phyloP scores from a whole-genome alignment of 2,113 vertebrate species.

The Vulpes lagopus region DNA sequence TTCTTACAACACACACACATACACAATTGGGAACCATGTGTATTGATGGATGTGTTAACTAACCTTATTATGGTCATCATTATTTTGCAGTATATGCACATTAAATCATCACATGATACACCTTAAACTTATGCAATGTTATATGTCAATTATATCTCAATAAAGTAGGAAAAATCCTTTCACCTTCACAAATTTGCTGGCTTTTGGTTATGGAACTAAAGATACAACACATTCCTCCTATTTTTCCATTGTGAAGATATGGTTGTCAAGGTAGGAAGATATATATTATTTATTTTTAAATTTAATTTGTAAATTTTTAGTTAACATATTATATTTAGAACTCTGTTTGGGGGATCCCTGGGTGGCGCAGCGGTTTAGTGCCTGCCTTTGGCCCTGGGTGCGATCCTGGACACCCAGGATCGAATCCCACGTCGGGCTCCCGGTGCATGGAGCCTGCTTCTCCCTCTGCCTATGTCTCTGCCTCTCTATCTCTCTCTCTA shows the following conservation, averaged over 20 bases:
- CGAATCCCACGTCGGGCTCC: no score
- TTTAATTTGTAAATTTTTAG: conserved; percentile 2
- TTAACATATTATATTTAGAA: background rate
- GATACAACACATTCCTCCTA: background rate
- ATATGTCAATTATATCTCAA: background rate
- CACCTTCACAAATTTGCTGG: background rate
- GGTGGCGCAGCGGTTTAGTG: no score
- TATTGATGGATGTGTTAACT: background rate
- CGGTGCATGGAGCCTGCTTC: no score
- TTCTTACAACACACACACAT: background rate
- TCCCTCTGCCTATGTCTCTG: no score
- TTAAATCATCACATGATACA: background rate
- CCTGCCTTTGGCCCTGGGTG: no score
- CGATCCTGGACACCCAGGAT: no score
- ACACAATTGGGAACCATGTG: background rate
- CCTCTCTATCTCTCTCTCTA: no score
- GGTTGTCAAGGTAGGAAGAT: background rate
- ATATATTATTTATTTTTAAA: background rate
- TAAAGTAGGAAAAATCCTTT: background rate
- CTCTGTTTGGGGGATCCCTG: no score
- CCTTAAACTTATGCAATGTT: background rate
- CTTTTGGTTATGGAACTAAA: background rate
- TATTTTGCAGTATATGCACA: background rate
- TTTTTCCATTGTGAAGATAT: background rate
- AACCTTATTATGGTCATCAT: background rate